Conservation (phyloP, 2,113 vertebrate species). For the Antechinus flavipes region DNA sequence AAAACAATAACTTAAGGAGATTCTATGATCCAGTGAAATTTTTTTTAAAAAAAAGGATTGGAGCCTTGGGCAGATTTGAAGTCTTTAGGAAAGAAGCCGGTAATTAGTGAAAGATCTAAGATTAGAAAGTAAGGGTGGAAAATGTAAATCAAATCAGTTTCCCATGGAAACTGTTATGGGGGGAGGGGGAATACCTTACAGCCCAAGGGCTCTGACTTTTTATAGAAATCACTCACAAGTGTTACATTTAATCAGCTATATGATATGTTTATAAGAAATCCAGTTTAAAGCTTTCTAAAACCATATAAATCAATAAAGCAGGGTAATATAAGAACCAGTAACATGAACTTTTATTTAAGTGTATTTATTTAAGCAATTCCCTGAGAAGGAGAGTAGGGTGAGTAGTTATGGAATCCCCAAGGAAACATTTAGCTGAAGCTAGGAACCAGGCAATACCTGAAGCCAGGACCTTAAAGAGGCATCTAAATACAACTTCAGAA, state of each 20-base stretch:
- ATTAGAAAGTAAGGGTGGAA: not conserved
- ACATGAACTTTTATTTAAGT: not conserved
- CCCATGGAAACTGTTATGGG: not conserved
- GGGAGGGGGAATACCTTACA: not conserved
- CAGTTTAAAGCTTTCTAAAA: not conserved
- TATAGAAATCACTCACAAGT: not conserved
- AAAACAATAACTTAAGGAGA: not conserved
- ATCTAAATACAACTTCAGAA: not conserved
- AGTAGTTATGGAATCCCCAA: not conserved
- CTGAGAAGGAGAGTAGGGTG: not conserved
- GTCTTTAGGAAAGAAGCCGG: not conserved
- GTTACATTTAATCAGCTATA: not conserved
- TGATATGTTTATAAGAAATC: not conserved
- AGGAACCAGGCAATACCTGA: not conserved
- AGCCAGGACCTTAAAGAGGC: not conserved
- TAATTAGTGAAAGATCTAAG: not conserved
- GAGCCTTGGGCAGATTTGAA: not conserved
- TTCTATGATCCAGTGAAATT: not conserved
- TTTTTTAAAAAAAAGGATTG: not conserved
- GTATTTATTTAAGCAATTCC: not conserved
- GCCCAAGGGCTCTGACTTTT: not conserved
- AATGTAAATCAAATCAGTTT: not conserved
- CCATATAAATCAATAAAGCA: not conserved
- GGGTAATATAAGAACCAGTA: not conserved
- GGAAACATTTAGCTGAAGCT: not conserved